Percentiles rank a stretch among this genome's conserved stretches.
Evolutionary conservation across 2,888 invertebrate species (phyloP).

Genomic region (Cephus nigrinus): DNA sequence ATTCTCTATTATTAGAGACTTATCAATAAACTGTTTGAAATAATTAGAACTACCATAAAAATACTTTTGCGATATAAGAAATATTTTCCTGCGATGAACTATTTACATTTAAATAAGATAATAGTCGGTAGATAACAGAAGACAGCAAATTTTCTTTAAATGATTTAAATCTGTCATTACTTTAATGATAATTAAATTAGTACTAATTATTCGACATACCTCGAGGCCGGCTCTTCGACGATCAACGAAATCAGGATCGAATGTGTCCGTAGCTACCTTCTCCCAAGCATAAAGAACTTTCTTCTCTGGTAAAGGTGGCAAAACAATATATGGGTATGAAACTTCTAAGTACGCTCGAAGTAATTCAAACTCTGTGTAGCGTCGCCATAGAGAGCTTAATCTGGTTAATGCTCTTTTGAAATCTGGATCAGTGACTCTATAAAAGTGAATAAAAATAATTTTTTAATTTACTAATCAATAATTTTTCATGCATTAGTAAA

Average conservation of each 20-base stretch:
- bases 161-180: not conserved
- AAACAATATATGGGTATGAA: constrained; percentile 82
- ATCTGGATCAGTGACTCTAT: constrained; percentile 75
- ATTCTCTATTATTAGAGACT: not conserved
- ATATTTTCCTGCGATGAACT: not conserved
- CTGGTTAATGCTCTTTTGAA: constrained; percentile 73
- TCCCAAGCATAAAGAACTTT: constrained; percentile 81
- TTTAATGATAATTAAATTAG: not conserved
- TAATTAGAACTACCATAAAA: not conserved
- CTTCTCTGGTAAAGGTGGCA: constrained; percentile 87
- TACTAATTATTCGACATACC: constrained; percentile 53
- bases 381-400: constrained; percentile 78
- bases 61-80: not conserved
- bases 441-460: not conserved
- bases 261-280: constrained; percentile 80
- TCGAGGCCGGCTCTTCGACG: constrained; percentile 84
- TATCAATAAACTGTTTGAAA: not conserved
- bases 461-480: not conserved
- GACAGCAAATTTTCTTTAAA: not conserved
- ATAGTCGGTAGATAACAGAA: not conserved
- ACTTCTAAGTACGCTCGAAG: constrained; percentile 81
- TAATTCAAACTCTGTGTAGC: constrained; percentile 88
- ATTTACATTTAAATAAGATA: not conserved
- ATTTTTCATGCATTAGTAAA: not conserved
- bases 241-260: constrained; percentile 87